Evolutionary conservation across 2,888 invertebrate species (phyloP).

Genomic region (Athrips mouffetella): DNA sequence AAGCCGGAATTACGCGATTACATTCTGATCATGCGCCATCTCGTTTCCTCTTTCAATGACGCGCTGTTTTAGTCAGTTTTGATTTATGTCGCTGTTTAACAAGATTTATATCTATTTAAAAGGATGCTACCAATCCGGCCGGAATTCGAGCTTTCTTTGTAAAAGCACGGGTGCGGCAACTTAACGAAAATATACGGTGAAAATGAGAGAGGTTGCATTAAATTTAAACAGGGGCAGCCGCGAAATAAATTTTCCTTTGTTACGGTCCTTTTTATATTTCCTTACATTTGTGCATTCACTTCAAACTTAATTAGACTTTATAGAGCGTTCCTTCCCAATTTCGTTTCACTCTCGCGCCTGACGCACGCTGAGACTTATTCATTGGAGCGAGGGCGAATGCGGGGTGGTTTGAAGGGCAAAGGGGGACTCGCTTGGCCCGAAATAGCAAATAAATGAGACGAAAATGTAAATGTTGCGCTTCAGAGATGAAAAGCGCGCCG

Average conservation of each 20-base stretch:
- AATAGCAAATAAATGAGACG: constrained; percentile 79
- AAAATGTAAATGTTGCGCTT: constrained; percentile 79
- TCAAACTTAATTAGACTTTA: constrained; percentile 78
- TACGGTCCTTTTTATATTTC: constrained; percentile 65
- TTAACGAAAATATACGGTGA: background rate
- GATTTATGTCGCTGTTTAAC: constrained; percentile 53
- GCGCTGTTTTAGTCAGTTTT: constrained; percentile 51
- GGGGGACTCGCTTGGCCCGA: constrained; percentile 56
- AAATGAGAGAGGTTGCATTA: constrained; percentile 4
- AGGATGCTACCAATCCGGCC: constrained; percentile 33
- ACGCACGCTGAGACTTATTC: constrained; percentile 74
- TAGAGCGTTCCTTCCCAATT: constrained; percentile 77
- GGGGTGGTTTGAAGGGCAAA: constrained; percentile 36
- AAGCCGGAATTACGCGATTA: constrained; percentile 62
- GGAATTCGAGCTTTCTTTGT: constrained; percentile 21
- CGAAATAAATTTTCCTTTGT: constrained; percentile 54
- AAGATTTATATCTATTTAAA: constrained; percentile 64
- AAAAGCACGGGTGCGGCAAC: background rate
- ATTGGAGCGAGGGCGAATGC: constrained; percentile 58
- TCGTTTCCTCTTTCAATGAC: constrained; percentile 60
- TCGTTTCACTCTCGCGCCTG: constrained; percentile 68
- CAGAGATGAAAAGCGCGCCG: constrained; percentile 76
- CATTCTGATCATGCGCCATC: constrained; percentile 68
- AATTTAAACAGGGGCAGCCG: constrained; percentile 28
- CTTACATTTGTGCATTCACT: constrained; percentile 73